phyloP scores from a whole-genome alignment of 2,888 invertebrate genomes.

The Aleiodes alternator region DNA sequence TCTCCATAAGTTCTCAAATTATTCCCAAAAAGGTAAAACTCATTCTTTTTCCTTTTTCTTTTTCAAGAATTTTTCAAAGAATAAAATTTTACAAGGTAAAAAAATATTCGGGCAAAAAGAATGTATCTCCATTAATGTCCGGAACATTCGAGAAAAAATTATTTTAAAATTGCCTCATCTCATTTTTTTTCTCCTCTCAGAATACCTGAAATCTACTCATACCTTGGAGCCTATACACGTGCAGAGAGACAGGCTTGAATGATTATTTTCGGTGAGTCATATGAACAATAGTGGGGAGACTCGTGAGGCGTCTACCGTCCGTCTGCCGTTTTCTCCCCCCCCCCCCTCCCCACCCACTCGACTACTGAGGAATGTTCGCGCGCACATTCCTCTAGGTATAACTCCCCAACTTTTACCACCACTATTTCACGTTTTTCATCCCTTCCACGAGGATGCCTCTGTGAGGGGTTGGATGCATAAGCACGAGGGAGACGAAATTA shows the following conservation, averaged over 20 bases:
- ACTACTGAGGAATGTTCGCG: conserved; percentile 41
- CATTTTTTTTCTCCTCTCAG: not conserved
- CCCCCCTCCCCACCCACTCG: conserved; percentile 46
- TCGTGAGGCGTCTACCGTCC: conserved; percentile 73
- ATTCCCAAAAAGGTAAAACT: no score
- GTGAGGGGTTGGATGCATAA: conserved; percentile 31
- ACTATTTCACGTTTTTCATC: conserved; percentile 29
- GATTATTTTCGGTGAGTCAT: conserved; percentile 72
- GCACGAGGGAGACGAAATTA: conserved; percentile 44
- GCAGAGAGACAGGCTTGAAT: not conserved
- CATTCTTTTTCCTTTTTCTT: no score
- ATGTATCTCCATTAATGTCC: no score
- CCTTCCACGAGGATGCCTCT: conserved; percentile 46
- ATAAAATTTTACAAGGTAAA: no score
- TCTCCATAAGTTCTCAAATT: no score
- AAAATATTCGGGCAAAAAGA: no score
- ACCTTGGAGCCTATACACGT: conserved; percentile 29
- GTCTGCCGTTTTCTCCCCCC: conserved; percentile 71
- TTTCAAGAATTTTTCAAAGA: no score
- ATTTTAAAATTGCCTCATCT: not conserved
- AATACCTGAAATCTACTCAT: conserved; percentile 40
- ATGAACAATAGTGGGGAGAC: conserved; percentile 60
- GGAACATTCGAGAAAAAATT: no score
- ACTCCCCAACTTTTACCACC: not conserved
- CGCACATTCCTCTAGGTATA: conserved; percentile 43